phyloP scores from a whole-genome alignment of 2,888 invertebrate species.

The Caenorhabditis afra region DNA sequence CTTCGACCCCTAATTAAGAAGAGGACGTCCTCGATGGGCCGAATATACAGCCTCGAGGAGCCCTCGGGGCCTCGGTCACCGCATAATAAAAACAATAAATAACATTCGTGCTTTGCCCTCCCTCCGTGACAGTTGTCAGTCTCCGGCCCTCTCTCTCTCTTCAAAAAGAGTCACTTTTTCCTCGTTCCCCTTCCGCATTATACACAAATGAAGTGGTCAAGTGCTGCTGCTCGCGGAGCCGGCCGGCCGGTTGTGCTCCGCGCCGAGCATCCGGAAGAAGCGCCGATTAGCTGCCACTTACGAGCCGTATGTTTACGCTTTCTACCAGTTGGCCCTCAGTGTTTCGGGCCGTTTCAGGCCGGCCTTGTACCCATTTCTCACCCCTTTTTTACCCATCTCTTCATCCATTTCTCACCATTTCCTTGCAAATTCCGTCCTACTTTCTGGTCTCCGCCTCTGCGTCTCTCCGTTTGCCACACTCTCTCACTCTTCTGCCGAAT shows the following conservation, averaged over 20 bases:
- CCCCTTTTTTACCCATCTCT: background rate
- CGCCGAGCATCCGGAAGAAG: conserved; percentile 38
- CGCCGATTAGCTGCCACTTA: conserved; percentile 41
- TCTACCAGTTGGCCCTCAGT: background rate
- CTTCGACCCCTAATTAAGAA: conserved; percentile 1
- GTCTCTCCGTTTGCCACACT: conserved; percentile 15
- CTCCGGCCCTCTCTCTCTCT: conserved; percentile 1
- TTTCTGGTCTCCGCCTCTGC: conserved; percentile 14
- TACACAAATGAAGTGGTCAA: conserved; percentile 44
- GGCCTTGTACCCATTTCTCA: too few species aligned
- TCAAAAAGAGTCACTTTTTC: conserved; percentile 1
- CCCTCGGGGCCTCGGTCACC: conserved; percentile 9
- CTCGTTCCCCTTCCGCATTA: conserved; percentile 4
- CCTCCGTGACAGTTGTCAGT: conserved; percentile 11
- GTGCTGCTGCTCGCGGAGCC: conserved; percentile 9
- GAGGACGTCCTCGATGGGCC: too few species aligned
- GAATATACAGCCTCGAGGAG: background rate
- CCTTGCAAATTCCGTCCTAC: conserved; percentile 43
- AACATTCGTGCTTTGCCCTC: background rate
- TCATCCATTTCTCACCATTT: conserved; percentile 2
- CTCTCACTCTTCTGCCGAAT: conserved; percentile 15
- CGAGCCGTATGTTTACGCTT: background rate
- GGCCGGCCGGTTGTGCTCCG: conserved; percentile 19
- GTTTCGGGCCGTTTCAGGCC: background rate
- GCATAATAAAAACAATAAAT: conserved; percentile 31